These are phyloP conservation scores for Coenonympha glycerion DNA, from an alignment of 2,888 invertebrate species.

Conservation along the genomic window DNA sequence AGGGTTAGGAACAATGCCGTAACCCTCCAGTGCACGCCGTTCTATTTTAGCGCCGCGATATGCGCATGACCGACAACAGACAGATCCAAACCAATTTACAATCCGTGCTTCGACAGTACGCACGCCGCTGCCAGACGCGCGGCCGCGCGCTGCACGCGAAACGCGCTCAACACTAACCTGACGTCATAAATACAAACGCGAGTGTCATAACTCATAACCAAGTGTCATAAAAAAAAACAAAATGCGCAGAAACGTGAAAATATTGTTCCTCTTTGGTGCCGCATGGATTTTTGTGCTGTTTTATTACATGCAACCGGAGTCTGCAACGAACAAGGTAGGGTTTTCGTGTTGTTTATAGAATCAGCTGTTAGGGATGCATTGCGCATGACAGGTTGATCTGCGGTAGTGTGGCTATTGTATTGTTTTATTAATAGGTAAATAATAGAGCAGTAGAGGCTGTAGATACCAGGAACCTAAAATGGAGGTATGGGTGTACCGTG, in stretches of 20 bases:
- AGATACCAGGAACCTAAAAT: too few relatives aligned
- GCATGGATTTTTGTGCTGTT: conserved; percentile 68
- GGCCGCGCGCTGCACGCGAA: conserved; percentile 65
- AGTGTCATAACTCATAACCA: not conserved
- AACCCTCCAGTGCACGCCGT: conserved; percentile 32
- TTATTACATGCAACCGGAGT: conserved; percentile 68
- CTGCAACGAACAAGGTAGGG: conserved; percentile 56
- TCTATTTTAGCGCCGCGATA: conserved; percentile 48
- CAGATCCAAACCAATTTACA: conserved; percentile 22
- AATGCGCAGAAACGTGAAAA: conserved; percentile 69
- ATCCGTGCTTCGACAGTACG: conserved; percentile 36
- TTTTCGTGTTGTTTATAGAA: conserved; percentile 20
- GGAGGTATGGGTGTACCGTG: too few relatives aligned
- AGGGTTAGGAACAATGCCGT: conserved; percentile 25
- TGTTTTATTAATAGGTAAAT: not conserved
- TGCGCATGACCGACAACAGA: conserved; percentile 59
- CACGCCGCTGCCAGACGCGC: conserved; percentile 60
- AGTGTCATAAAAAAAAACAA: conserved; percentile 18
- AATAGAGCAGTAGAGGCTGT: not conserved
- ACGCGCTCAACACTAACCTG: conserved; percentile 25
- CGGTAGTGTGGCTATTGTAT: conserved; percentile 25
- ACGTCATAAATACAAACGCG: conserved; percentile 11
- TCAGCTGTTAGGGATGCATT: conserved; percentile 46
- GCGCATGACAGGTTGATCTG: conserved; percentile 59
- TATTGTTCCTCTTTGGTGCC: conserved; percentile 58